Evolutionary conservation across 1,140 invertebrate species (phyloP).

Genomic region (Lordiphosa clarofinis): DNA sequence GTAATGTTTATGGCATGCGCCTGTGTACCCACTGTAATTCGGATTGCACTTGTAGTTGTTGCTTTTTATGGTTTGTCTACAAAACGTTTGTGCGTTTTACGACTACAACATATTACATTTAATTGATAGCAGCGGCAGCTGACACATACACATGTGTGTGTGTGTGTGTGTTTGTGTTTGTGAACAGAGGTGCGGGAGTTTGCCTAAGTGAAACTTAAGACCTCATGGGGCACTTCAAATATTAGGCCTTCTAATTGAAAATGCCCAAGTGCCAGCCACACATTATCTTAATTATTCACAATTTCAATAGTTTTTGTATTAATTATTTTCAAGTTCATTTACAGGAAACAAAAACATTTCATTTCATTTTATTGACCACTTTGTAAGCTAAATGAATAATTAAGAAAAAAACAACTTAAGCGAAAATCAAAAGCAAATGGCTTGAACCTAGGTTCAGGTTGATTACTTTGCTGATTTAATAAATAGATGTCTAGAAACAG

Average conservation of each 20-base stretch:
- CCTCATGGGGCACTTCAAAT: slow-evolving; percentile 5
- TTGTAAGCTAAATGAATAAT: slow-evolving; percentile 11
- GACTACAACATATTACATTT: slow-evolving; percentile 64
- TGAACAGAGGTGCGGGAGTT: not conserved
- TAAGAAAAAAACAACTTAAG: not conserved
- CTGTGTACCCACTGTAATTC: slow-evolving; percentile 37
- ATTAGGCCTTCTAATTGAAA: too few species aligned
- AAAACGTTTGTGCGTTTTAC: slow-evolving; percentile 38
- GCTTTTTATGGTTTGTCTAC: slow-evolving; percentile 40
- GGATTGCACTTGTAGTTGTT: slow-evolving; percentile 36
- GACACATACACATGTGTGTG: slow-evolving; percentile 11
- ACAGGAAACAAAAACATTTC: slow-evolving; percentile 13
- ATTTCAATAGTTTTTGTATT: slow-evolving; percentile 19
- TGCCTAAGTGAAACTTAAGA: slow-evolving; percentile 25
- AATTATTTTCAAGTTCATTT: slow-evolving; percentile 30
- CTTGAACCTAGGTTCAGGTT: too few species aligned
- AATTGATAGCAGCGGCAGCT: slow-evolving; percentile 49
- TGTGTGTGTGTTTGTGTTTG: not conserved
- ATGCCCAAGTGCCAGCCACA: too few species aligned
- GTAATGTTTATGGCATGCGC: slow-evolving; percentile 13
- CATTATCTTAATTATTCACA: too few species aligned
- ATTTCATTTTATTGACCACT: slow-evolving; percentile 27
- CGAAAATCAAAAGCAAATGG: too few species aligned
- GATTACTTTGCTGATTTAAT: too few species aligned
- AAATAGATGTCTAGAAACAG: too few species aligned